A percentile compares a stretch with the other conserved stretches of the same genome.
Conservation (phyloP, 2,888 invertebrate species). For the Diarsia brunnea region DNA sequence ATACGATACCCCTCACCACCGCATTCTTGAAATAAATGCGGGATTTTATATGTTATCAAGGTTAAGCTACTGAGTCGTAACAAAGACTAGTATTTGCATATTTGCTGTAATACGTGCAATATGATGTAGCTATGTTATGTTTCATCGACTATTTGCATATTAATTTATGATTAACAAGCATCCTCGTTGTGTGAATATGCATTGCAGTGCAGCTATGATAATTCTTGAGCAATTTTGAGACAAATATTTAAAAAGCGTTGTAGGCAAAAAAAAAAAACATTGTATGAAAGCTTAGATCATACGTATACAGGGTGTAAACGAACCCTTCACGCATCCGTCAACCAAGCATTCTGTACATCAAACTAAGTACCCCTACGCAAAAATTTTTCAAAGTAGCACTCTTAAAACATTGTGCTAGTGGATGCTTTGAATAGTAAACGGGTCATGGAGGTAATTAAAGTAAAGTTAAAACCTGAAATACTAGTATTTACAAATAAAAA, state of each 20-base stretch:
- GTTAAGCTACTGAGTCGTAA: slow-evolving; percentile 19
- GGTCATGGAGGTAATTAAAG: no score
- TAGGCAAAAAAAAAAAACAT: not conserved
- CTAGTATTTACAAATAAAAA: no score
- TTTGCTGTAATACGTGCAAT: slow-evolving; percentile 27
- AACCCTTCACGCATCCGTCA: no score
- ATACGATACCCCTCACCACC: no score
- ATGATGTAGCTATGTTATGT: slow-evolving; percentile 19
- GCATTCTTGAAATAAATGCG: not conserved
- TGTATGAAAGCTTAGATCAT: not conserved
- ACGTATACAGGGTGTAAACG: no score
- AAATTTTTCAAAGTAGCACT: no score
- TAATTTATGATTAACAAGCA: slow-evolving; percentile 20
- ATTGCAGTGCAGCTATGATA: slow-evolving; percentile 4
- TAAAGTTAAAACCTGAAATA: no score
- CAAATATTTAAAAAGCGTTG: not conserved
- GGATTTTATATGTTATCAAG: slow-evolving; percentile 12
- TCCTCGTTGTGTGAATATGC: slow-evolving; percentile 28
- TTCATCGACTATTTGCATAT: slow-evolving; percentile 29
- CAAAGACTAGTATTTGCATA: slow-evolving; percentile 34
- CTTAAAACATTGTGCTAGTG: no score
- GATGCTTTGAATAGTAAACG: no score
- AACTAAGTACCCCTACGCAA: no score
- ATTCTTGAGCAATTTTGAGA: not conserved
- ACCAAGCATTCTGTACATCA: no score